phyloP scores from a whole-genome alignment of 35 echinoderm and acorn worm genomes.

The Lytechinus pictus region DNA sequence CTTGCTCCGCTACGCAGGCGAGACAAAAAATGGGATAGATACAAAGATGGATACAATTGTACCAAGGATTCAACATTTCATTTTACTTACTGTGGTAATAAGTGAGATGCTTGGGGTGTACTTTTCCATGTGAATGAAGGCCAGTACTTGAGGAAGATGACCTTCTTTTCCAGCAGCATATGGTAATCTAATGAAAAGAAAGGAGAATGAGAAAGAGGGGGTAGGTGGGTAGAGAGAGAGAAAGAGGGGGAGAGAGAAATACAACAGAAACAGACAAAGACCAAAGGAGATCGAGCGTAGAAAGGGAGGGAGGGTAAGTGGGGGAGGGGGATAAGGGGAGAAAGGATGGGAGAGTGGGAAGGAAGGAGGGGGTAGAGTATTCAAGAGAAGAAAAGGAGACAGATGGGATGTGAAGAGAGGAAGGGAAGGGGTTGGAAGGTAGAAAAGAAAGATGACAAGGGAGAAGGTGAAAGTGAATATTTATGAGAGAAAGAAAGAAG shows the following conservation, averaged over 20 bases:
- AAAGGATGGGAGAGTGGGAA: neutral
- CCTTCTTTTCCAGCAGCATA: slow-evolving; percentile 38
- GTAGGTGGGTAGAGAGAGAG: neutral
- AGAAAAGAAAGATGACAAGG: neutral
- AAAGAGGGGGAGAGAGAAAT: neutral
- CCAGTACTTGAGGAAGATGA: neutral
- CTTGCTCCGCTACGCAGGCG: no score
- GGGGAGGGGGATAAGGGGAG: neutral
- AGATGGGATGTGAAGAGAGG: no score
- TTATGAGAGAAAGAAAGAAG: neutral
- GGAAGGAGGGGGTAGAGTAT: neutral
- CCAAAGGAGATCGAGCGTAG: no score
- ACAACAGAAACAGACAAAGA: neutral
- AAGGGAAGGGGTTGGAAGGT: neutral
- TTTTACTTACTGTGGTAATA: neutral
- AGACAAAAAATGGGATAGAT: no score
- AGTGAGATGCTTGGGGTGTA: slow-evolving; percentile 24
- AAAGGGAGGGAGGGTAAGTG: neutral
- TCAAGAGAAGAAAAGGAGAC: neutral
- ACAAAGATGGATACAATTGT: no score
- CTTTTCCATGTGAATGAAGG: slow-evolving; percentile 36
- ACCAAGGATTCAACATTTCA: neutral
- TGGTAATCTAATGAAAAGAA: neutral
- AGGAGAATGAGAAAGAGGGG: neutral
- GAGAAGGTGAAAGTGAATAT: neutral